Percentiles rank a stretch among this genome's conserved stretches.
Conservation (phyloP, 2,888 invertebrate genomes). For the Dasysyrphus albostriatus region DNA sequence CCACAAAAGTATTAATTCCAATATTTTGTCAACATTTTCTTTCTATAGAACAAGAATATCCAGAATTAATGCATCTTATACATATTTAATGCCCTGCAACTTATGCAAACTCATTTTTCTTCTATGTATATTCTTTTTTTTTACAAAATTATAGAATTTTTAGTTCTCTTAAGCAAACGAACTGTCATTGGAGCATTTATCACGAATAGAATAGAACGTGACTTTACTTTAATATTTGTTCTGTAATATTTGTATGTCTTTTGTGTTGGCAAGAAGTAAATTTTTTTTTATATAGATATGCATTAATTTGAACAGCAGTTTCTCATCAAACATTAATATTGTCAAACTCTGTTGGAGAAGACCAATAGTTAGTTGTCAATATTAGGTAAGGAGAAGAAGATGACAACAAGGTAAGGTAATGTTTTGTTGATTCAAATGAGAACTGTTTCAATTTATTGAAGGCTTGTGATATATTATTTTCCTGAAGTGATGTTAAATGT, state of each 20-base stretch:
- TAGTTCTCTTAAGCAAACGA: conserved; percentile 51
- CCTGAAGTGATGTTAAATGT: neutral
- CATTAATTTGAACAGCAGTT: conserved; percentile 68
- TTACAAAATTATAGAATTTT: conserved; percentile 16
- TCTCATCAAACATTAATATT: conserved; percentile 54
- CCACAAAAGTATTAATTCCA: neutral
- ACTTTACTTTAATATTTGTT: conserved; percentile 72
- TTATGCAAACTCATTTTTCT: conserved; percentile 35
- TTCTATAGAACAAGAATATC: neutral
- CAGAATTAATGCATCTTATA: neutral
- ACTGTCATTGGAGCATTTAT: conserved; percentile 51
- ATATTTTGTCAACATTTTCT: conserved; percentile 15
- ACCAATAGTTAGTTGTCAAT: conserved; percentile 40
- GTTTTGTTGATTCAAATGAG: conserved; percentile 19
- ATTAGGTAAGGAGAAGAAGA: neutral
- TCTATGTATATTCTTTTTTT: no score
- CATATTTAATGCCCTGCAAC: neutral
- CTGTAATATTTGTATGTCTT: conserved; percentile 41
- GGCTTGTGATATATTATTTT: neutral
- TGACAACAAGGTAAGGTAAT: neutral
- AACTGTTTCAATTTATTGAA: neutral
- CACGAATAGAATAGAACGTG: conserved; percentile 56
- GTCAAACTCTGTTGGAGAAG: conserved; percentile 5
- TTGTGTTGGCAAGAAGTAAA: conserved; percentile 5
- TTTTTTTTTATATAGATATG: conserved; percentile 18